Evolutionary conservation across 2,113 vertebrate species (phyloP), one percentile per base, ranked within the genome.

Genomic region (Paracanthobrama guichenoti): DNA sequence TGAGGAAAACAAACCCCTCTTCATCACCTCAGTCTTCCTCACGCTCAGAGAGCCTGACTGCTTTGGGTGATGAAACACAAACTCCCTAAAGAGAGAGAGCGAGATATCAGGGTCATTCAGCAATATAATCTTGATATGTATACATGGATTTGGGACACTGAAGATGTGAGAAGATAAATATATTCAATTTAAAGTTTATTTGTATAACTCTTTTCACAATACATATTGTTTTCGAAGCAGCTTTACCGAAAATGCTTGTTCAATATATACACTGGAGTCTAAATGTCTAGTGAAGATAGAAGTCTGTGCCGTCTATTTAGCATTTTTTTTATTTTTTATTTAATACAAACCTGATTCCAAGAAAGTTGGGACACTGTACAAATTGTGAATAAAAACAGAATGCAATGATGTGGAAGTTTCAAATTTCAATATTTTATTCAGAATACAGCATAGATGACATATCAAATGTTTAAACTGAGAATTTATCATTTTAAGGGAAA

Each of bases 21-120:
- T 95, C 93, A 94, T 94, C 92, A 93, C 91, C 79, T 93, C 90
- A 7, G 89, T 91, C 93, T 94, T 95, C 86, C 92, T 92, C 48
- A 93, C 89, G 35, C 93, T 94, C 85, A 94, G 91, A 62, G 92
- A 92, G 26, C 89, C 39, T 31, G 86, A 89, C 89, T 92, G 93
- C 88, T 93, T 94, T 0, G 93, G 92, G 87, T 93, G 93, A 88
- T 94, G 94, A 85, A 94, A 94, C 85, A 93, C 91, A 91, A 94
- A 93, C 88, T 94, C 93, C 90, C 94, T 95, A 86, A 83, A 86
- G 76, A 62, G 35, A 50, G 14, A 50, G 48, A 55, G 18, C 67
- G 42, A 44, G 11, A 66, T 53, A 81, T 42, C 16, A 31, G 28
- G 74, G 31, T 44, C 16, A 26, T 78, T 18, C 11, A 46, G 60